Evolutionary conservation across 2,888 invertebrate genomes (phyloP).

Genomic region (Nowickia ferox): DNA sequence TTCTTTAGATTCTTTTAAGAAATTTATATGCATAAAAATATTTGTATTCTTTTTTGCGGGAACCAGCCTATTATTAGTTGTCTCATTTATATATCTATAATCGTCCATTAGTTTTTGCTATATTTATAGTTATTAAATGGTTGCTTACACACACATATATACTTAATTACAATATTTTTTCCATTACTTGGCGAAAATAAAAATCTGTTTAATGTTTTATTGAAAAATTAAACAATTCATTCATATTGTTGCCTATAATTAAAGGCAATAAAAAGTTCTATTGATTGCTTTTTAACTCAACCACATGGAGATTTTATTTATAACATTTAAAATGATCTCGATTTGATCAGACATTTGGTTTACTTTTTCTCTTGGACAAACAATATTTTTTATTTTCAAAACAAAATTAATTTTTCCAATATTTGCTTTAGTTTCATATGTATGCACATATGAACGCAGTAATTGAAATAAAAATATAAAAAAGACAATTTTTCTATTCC

Average conservation of each 20-base stretch:
- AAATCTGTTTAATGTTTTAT: conserved; percentile 61
- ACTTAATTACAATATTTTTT: neutral
- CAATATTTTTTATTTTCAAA: conserved; percentile 6
- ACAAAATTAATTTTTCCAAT: neutral
- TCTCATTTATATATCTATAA: neutral
- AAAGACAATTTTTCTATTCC: conserved; percentile 11
- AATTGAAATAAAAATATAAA: conserved; percentile 2
- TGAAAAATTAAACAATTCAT: conserved; percentile 43
- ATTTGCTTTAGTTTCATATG: conserved; percentile 2
- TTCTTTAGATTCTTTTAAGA: too few relatives aligned
- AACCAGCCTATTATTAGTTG: conserved; percentile 2
- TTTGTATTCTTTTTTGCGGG: neutral
- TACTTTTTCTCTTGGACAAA: conserved; percentile 8
- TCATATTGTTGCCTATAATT: conserved; percentile 48
- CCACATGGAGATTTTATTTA: conserved; percentile 50
- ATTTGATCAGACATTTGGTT: conserved; percentile 5
- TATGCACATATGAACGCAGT: neutral
- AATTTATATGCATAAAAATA: too few relatives aligned
- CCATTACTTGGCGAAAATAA: neutral
- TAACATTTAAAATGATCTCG: conserved; percentile 28
- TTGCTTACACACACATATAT: neutral
- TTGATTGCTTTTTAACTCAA: conserved; percentile 55
- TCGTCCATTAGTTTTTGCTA: conserved; percentile 7
- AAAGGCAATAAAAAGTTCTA: conserved; percentile 59
- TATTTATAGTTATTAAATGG: neutral